phyloP scores from a whole-genome alignment of 2,888 invertebrate species.

The Melieria crassipennis region DNA sequence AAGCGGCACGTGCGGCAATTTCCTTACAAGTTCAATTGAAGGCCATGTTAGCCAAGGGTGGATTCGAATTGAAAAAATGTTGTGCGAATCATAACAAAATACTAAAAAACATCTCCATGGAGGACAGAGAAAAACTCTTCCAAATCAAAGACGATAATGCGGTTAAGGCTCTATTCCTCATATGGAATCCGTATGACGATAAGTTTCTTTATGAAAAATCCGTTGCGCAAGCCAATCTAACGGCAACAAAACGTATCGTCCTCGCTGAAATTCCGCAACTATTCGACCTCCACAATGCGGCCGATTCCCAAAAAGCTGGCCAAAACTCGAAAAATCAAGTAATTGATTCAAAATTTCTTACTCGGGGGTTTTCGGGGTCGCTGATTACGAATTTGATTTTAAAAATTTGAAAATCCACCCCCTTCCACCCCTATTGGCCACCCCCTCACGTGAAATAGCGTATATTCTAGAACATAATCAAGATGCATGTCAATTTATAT shows the following conservation, averaged over 20 bases:
- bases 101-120: conserved; percentile 11
- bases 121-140: conserved; percentile 13
- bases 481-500: too few relatives aligned
- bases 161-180: not conserved
- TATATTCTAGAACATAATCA: too few relatives aligned
- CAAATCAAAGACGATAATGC: not conserved
- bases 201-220: not conserved
- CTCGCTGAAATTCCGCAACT: conserved; percentile 13
- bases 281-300: too few relatives aligned
- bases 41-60: not conserved
- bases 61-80: not conserved
- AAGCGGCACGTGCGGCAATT: conserved; percentile 13
- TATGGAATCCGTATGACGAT: not conserved
- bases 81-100: conserved; percentile 12
- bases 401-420: too few relatives aligned
- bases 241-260: not conserved
- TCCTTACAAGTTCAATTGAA: not conserved
- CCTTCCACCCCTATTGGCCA: too few relatives aligned
- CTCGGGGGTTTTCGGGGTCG: too few relatives aligned
- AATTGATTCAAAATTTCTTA: too few relatives aligned
- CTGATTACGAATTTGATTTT: too few relatives aligned
- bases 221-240: not conserved
- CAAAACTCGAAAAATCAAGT: too few relatives aligned
- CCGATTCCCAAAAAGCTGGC: too few relatives aligned
- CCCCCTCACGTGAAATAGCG: too few relatives aligned